phyloP scores from a whole-genome alignment of 2,113 vertebrate genomes.

The Oostethus manadensis region DNA sequence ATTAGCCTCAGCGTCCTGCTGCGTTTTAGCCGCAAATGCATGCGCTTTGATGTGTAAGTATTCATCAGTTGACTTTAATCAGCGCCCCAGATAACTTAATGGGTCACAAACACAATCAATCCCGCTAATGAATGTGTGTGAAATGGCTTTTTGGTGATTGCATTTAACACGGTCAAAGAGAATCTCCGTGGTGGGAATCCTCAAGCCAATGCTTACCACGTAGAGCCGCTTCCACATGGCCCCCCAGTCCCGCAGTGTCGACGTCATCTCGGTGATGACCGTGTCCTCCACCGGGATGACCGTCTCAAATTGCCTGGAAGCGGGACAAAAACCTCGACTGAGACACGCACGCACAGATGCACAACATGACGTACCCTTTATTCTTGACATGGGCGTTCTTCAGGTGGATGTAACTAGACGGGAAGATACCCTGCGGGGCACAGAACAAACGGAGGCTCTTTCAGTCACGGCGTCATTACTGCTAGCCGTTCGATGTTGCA shows the following conservation, averaged over 20 bases:
- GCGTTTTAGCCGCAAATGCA: constrained; percentile 36
- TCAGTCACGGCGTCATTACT: neutral
- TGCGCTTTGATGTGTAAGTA: constrained; percentile 42
- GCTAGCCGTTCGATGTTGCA: neutral
- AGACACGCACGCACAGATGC: neutral
- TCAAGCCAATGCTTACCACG: constrained; percentile 72
- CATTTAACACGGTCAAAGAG: constrained; percentile 26
- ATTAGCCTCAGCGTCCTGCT: constrained; percentile 54
- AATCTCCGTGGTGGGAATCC: constrained; percentile 14
- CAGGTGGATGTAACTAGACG: constrained; percentile 89
- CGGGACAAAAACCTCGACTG: neutral
- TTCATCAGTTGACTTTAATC: constrained; percentile 52
- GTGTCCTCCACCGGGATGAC: constrained; percentile 93
- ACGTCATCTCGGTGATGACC: constrained; percentile 98
- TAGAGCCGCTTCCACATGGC: constrained; percentile 98
- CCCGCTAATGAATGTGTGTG: constrained; percentile 37
- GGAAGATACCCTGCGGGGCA: constrained; percentile 87
- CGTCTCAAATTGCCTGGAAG: constrained; percentile 91
- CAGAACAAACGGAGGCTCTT: neutral
- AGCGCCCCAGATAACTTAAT: constrained; percentile 52
- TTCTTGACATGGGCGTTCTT: constrained; percentile 97
- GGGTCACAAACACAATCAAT: constrained; percentile 51
- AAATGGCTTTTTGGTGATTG: constrained; percentile 13
- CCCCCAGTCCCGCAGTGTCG: constrained; percentile 94
- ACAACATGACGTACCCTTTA: constrained; percentile 82